Base-by-base conservation (phyloP, 2,113 vertebrate genomes). In the Caracal caracal region DNA sequence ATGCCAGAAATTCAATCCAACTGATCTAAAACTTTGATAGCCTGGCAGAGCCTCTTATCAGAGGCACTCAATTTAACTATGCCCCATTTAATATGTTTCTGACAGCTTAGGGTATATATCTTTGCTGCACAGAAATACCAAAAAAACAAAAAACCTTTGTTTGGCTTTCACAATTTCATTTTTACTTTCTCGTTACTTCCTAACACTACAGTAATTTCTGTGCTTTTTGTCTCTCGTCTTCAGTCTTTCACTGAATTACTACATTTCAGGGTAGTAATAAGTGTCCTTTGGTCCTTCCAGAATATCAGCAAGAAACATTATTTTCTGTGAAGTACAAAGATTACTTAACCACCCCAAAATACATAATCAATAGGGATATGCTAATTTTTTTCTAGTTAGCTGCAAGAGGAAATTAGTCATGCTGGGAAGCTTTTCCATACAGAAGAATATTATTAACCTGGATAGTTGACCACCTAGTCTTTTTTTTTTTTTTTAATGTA, bases 1-100 rank as follows among this genome's bases (percentile, higher is more conserved):
- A 99, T 99, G 99, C 98, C 98, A 98, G 99, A 99, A 99, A 99
- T 99, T 99, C 99, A 99, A 99, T 99, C 99, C 99, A 95, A 43
- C 98, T 99, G 99, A 99, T 99, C 98, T 98, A 98, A 98, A 98
- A 98, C 98, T 98, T 96, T 92, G 99, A 99, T 99, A 99, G 98
- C 98, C 97, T 83, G 78, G 98, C 98, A 96, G 98, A 99, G 98
- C 96, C 97, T 92, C 98, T 99, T 99, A 99, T 99, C 99, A 95
- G 97, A 98, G 98, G 95, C 99, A 98, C 98, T 99, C 98, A 98
- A 96, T 99, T 99, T 99, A 99, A 99, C 99, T 99, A 98, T 98
- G 98, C 94, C 97, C 98, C 98, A 99, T 99, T 99, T 99, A 99
- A 99, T 99, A 99, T 98, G 96, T 95, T 98, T 98, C 98, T 98